Conservation (phyloP, 2,113 vertebrate species). For the Formicarius rufipectus region DNA sequence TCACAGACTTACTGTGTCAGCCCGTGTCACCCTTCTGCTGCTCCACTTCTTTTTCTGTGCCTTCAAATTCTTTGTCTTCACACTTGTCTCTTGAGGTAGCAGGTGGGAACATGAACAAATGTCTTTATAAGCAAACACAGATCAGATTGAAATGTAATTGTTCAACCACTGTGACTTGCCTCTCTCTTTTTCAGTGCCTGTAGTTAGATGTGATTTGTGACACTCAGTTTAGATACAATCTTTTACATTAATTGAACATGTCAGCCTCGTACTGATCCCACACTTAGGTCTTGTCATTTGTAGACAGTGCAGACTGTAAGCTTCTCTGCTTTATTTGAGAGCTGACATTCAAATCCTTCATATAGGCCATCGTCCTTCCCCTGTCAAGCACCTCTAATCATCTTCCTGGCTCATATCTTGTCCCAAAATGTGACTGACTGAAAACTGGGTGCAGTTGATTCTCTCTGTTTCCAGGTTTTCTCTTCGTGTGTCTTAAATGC, state of each 20-base stretch:
- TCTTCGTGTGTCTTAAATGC: background rate
- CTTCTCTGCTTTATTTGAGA: background rate
- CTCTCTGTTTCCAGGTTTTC: background rate
- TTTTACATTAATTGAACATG: slow-evolving; percentile 12
- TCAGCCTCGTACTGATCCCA: background rate
- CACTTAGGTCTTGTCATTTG: background rate
- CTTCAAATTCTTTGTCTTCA: background rate
- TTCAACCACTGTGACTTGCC: background rate
- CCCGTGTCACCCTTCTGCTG: accelerated
- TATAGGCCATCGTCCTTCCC: background rate
- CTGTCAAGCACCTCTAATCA: background rate
- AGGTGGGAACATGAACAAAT: background rate
- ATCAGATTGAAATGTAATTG: background rate
- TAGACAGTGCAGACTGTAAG: background rate
- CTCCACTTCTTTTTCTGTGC: background rate
- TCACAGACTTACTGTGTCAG: background rate
- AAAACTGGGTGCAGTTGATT: background rate
- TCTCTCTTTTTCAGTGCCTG: background rate
- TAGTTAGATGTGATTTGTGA: background rate
- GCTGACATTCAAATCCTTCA: background rate
- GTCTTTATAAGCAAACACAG: background rate
- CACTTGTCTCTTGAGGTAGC: background rate
- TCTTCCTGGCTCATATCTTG: background rate
- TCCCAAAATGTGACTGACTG: background rate
- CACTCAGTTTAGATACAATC: background rate